Conservation (phyloP, 37 sponge, comb jelly and placozoan species). For the Crambe crambe region DNA sequence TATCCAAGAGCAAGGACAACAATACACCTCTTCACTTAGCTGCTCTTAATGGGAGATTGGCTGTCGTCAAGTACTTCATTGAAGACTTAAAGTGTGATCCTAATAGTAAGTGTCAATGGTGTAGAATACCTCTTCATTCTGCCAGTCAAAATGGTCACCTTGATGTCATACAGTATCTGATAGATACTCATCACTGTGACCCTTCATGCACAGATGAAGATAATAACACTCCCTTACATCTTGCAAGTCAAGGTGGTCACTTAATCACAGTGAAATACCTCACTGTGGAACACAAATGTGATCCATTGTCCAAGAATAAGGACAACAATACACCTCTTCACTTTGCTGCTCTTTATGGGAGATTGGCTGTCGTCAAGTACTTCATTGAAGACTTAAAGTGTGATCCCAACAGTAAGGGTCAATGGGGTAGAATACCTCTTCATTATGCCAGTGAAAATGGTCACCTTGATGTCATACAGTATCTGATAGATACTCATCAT, state of each 20-base stretch:
- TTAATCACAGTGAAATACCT: not conserved
- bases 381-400: not conserved
- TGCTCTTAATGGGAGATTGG: not conserved
- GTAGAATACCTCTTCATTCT: not conserved
- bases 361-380: not conserved
- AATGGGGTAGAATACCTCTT: not conserved
- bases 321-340: constrained; percentile 4
- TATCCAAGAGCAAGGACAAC: not conserved
- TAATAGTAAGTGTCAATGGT: not conserved
- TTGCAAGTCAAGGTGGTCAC: not conserved
- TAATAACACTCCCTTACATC: constrained; percentile 5
- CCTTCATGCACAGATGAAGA: not conserved
- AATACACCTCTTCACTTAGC: not conserved
- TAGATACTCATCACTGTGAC: not conserved
- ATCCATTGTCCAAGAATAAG: not conserved
- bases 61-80: not conserved
- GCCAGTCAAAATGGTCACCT: constrained; percentile 9
- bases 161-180: not conserved
- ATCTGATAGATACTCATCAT: not conserved
- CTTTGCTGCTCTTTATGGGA: not conserved
- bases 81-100: constrained; percentile 9
- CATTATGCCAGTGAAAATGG: not conserved
- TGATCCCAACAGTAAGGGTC: not conserved
- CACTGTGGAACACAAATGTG: constrained; percentile 1
- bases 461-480: not conserved